Base-by-base conservation (phyloP, 1,140 invertebrate genomes). In the Brachionus sp. region DNA sequence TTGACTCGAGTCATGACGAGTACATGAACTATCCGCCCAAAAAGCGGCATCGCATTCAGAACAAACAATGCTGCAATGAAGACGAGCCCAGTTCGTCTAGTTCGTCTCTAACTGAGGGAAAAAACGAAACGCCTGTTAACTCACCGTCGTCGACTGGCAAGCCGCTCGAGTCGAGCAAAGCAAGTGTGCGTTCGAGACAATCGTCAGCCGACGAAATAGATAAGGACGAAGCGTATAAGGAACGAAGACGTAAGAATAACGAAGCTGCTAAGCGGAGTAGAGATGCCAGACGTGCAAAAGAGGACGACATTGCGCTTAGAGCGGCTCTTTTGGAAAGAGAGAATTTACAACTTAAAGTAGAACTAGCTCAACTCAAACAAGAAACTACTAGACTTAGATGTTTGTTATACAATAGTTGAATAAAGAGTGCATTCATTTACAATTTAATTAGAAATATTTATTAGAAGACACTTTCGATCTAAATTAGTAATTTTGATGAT, bases 211-310 rank as follows among this genome's bases (percentile, higher is more conserved):
- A 68, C 29, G 80, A 83, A 12, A 29, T 39, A 4, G 46, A 86
- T 25, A 94, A 94, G 86, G 94, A 96, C 86, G 92, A 92, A 0
- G 92, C 93, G 0, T 98, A 98, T 86, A 93, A 93, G 90, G 94
- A 95, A 86, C 91, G 95, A 83, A 89, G 96, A 9, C 91, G 93
- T 82, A 96, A 96, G 87, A 98, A 98, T 87, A 98, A 98, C 87
- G 94, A 94, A 85, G 96, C 96, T 19, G 96, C 96, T 0, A 98
- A 98, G 88, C 91, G 95, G 80, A 97, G 95, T 0, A 90, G 96
- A 46, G 95, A 98, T 86, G 92, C 94, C 0, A 90, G 96, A 78
- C 91, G 95, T 85, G 91, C 93, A 12, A 95, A 97, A 86, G 96
- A 98, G 87, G 94, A 97, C 83, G 94, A 95, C 86, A 93, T 97